Conservation (phyloP, 2,113 vertebrate species). For the Agapornis roseicollis region DNA sequence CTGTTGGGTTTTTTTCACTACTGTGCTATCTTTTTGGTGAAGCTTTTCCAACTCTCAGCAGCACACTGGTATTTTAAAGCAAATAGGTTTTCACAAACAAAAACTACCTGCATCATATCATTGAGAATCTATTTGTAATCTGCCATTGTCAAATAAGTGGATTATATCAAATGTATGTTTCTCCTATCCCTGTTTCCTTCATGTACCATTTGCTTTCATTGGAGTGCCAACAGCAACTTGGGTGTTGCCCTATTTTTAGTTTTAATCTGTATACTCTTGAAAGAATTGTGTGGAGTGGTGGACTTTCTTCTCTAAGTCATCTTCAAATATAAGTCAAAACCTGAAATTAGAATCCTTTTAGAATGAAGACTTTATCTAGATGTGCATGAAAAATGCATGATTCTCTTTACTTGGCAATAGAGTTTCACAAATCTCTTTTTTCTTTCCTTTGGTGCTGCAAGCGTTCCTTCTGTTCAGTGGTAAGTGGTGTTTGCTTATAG, state of each 20-base stretch:
- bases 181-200: not conserved
- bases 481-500: not conserved
- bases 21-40: not conserved
- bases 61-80: not conserved
- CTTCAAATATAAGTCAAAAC: not conserved
- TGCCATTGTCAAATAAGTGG: not conserved
- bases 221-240: not conserved
- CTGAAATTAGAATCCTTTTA: not conserved
- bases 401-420: not conserved
- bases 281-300: not conserved
- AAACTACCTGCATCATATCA: not conserved
- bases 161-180: not conserved
- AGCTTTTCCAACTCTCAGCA: not conserved
- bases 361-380: not conserved
- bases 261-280: not conserved
- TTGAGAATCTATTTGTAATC: not conserved
- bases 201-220: not conserved
- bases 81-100: not conserved
- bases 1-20: not conserved
- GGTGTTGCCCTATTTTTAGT: not conserved
- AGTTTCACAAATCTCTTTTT: not conserved
- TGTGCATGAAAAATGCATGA: rapidly evolving
- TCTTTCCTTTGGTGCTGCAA: not conserved
- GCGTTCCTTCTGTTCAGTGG: not conserved
- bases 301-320: not conserved